Evolutionary conservation across 2,797 vertebrate genomes (phyloP).

Genomic region (Hydrolagus colliei): DNA sequence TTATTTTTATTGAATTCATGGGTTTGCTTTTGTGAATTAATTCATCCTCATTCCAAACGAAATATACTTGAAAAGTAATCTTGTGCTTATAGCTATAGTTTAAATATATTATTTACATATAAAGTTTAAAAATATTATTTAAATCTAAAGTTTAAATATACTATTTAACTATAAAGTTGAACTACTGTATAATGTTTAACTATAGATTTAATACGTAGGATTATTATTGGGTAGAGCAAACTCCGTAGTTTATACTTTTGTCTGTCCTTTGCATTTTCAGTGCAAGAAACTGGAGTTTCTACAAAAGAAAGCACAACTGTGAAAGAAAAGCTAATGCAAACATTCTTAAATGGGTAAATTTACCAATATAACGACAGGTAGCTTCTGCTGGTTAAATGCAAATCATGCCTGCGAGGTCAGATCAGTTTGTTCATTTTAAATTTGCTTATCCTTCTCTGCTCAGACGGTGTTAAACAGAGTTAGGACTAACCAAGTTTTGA

Average conservation of each 20-base stretch:
- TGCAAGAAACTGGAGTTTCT: slow-evolving; percentile 50
- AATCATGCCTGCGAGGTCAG: background rate
- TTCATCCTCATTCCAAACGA: too few species aligned
- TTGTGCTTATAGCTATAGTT: too few species aligned
- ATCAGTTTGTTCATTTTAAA: background rate
- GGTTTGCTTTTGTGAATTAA: too few species aligned
- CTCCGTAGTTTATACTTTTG: background rate
- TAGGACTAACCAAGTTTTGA: background rate
- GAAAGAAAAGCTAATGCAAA: slow-evolving; percentile 52
- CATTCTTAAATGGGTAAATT: slow-evolving; percentile 35
- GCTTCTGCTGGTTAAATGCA: background rate
- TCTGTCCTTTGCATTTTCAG: slow-evolving; percentile 41
- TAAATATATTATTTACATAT: too few species aligned
- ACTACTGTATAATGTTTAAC: too few species aligned
- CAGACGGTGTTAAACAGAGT: background rate
- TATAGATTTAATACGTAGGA: too few species aligned
- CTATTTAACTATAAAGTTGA: too few species aligned
- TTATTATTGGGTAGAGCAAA: too few species aligned
- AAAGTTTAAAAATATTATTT: too few species aligned
- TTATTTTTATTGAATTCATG: too few species aligned
- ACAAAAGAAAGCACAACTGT: slow-evolving; percentile 48
- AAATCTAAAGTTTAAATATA: too few species aligned
- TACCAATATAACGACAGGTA: background rate
- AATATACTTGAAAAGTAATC: too few species aligned
- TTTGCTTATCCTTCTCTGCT: background rate